A percentile compares a stretch with the other conserved stretches of the same genome.
phyloP scores from a whole-genome alignment of 2,113 vertebrate species.

The Oriolus oriolus region DNA sequence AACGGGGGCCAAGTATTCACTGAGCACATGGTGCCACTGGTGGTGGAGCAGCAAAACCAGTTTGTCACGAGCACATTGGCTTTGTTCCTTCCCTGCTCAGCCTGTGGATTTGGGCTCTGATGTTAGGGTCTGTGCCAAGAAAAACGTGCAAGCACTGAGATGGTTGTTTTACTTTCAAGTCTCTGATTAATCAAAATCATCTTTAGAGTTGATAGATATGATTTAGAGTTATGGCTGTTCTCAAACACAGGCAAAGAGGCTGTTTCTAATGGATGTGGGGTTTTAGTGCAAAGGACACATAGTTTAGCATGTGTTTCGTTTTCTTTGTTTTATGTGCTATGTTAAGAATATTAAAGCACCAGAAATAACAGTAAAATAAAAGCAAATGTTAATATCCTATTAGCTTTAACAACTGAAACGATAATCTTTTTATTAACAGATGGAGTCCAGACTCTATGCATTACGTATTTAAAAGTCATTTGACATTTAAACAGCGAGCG shows the following conservation, averaged over 20 bases:
- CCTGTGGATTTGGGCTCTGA: background rate
- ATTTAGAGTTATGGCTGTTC: background rate
- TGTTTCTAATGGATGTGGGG: background rate
- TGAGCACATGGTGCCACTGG: rapidly evolving
- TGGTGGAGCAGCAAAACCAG: background rate
- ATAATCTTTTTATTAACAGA: background rate
- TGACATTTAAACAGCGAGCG: background rate
- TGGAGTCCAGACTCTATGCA: background rate
- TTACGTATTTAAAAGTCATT: background rate
- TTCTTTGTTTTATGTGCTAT: background rate
- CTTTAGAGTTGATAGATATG: no score
- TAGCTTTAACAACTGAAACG: background rate
- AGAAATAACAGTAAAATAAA: background rate
- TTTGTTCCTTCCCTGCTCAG: background rate
- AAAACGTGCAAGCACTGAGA: background rate
- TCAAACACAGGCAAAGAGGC: background rate
- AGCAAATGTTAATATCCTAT: background rate
- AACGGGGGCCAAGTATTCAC: background rate
- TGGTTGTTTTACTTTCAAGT: background rate
- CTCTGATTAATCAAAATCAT: background rate
- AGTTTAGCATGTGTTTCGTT: background rate
- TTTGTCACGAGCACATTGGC: background rate
- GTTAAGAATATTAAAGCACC: background rate
- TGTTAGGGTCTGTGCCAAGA: background rate
- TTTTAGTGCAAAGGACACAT: background rate